Base-by-base conservation (phyloP, 1,140 invertebrate species). In the Microplitis mediator region DNA sequence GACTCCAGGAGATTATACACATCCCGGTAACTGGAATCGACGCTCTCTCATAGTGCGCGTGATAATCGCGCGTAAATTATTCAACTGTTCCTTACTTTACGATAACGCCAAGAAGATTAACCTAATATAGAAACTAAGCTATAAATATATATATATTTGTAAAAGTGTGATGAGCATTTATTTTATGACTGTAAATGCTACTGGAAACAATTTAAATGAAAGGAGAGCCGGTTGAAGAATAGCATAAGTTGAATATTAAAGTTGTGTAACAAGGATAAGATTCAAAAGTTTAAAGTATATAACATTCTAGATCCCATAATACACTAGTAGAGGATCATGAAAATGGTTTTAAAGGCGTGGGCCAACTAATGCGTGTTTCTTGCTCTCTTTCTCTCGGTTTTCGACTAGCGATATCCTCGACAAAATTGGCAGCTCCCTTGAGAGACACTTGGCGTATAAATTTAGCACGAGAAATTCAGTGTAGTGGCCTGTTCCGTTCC, bases 31-130 rank as follows among this genome's bases (percentile, higher is more conserved):
- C 52, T 66, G 52, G 65, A 72, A 64, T 64, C 36, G 62, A 64
- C 62, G 62, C 11, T 36, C 50, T 8, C 70, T 5, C 23, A 23
- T 23, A 52, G 23, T 23, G 62, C 63, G 63, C 16, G 52, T 54
- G 56, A 73, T 73, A 73, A 73, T 73, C 64, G 35, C 31, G 45
- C 9, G 39, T 68, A 68, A 73, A 73, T 73, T 73, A 68, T 73
- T 73, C 64, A 73, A 50, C 36, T 64, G 23, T 66, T 51, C 14
- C 36, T 5, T 35, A 35, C 58, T 11, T 23, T 32, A 61, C 13
- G 16, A 61, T 61, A 61, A 31, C 4, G 31, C 58, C 58, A 32
- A 13, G 56, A 32, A 31, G 31, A 61, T 61, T 61, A 61, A 4
- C 36, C 32, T 4, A 32, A 34, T 13, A 34, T 8, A 62, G n/a